Percentiles rank a stretch among this genome's conserved stretches.
Conservation (phyloP, 2,797 vertebrate genomes). For the Monodelphis domestica region DNA sequence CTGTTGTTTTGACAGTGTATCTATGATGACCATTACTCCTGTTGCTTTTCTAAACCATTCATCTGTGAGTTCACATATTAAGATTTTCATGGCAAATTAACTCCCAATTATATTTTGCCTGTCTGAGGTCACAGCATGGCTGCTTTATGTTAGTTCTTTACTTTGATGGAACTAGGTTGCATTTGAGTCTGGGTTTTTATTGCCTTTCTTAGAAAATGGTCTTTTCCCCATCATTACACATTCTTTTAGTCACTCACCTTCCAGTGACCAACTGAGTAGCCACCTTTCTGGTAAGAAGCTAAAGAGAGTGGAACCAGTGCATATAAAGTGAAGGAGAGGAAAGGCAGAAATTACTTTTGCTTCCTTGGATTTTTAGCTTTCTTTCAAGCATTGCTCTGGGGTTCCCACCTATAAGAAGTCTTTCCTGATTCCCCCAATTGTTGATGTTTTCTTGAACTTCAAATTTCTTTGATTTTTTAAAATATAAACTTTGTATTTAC, state of each 20-base stretch:
- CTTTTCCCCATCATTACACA: background rate
- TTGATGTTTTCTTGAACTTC: background rate
- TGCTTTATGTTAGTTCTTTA: slow-evolving; percentile 7
- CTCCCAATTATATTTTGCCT: slow-evolving; percentile 70
- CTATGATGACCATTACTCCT: slow-evolving; percentile 58
- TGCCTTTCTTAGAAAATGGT: slow-evolving; percentile 8
- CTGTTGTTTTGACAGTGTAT: slow-evolving; percentile 54
- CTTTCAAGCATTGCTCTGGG: background rate
- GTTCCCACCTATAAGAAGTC: background rate
- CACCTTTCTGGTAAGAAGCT: background rate
- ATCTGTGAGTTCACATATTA: slow-evolving; percentile 77
- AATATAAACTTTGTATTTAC: background rate
- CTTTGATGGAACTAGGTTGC: slow-evolving; percentile 15
- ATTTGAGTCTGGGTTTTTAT: background rate
- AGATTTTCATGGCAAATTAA: slow-evolving; percentile 77
- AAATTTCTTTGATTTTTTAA: background rate
- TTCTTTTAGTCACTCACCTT: background rate
- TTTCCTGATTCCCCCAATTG: background rate
- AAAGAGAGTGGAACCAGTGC: background rate
- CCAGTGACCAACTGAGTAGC: background rate
- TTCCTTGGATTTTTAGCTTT: background rate
- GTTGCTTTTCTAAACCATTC: slow-evolving; percentile 69
- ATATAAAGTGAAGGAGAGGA: background rate
- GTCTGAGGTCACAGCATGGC: slow-evolving; percentile 28
- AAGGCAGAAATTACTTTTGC: background rate